Evolutionary conservation across 2,113 vertebrate genomes (phyloP).

Genomic region (Varanus komodoensis): DNA sequence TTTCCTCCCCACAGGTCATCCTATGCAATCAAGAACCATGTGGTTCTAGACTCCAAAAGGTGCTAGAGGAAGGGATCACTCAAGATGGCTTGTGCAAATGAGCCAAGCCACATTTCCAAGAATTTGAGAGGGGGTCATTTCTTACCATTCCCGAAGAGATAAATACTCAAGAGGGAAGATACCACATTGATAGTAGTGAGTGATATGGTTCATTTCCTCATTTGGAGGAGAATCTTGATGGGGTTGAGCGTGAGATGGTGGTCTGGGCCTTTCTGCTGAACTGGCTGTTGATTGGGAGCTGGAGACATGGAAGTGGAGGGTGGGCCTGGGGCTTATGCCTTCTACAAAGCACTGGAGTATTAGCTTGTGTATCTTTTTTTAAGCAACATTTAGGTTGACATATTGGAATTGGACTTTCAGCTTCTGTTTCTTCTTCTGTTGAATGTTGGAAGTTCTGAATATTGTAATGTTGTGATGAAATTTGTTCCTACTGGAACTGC

Average conservation of each 20-base stretch:
- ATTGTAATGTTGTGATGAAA: background rate
- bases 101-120: background rate
- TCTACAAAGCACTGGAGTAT: background rate
- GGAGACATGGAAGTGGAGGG: background rate
- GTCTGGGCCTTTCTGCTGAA: background rate
- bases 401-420: background rate
- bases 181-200: too few species aligned
- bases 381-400: too few species aligned
- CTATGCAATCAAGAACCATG: background rate
- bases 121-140: background rate
- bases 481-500: background rate
- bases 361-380: too few species aligned
- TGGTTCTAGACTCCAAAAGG: background rate
- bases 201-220: background rate
- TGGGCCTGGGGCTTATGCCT: background rate
- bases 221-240: background rate
- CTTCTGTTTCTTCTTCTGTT: background rate
- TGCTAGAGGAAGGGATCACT: background rate
- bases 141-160: too few species aligned
- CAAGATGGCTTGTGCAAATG: background rate
- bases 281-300: background rate
- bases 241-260: background rate
- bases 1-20: background rate
- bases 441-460: background rate
- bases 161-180: background rate